These are phyloP conservation scores for Xylophagus ater DNA, from an alignment of 2,888 invertebrate genomes.

Conservation along the genomic window DNA sequence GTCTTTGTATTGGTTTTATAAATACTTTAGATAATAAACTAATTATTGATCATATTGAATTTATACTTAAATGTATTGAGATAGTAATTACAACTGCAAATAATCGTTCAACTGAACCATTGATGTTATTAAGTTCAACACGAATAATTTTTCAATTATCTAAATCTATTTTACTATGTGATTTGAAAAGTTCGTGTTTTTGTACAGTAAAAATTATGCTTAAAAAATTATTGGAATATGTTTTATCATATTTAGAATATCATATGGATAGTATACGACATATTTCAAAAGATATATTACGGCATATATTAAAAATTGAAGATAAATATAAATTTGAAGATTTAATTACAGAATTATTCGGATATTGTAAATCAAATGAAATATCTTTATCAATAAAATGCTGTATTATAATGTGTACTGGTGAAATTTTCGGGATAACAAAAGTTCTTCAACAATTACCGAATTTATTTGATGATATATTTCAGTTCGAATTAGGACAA, in stretches of 20 bases:
- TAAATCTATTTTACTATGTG: constrained; percentile 22
- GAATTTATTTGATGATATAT: constrained; percentile 23
- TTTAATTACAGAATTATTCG: constrained; percentile 25
- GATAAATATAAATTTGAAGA: constrained; percentile 23
- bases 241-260: constrained; percentile 51
- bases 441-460: constrained; percentile 23
- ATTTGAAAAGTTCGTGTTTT: no score
- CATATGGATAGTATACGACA: constrained; percentile 54
- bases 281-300: constrained; percentile 43
- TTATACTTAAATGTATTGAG: constrained; percentile 23
- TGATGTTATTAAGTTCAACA: constrained; percentile 28
- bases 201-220: constrained; percentile 31
- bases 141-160: constrained; percentile 27
- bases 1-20: constrained; percentile 28
- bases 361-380: constrained; percentile 23
- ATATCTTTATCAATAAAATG: constrained; percentile 26
- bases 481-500: constrained; percentile 23
- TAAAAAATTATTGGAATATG: constrained; percentile 35
- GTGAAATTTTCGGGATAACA: constrained; percentile 25
- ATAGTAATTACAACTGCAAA: constrained; percentile 22
- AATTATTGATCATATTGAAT: constrained; percentile 18
- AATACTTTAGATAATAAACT: constrained; percentile 26
- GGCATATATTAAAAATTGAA: constrained; percentile 38
- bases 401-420: constrained; percentile 27
- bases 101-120: constrained; percentile 24